Evolutionary conservation across 2,888 invertebrate species (phyloP).

Genomic region (Melinaea marsaeus): DNA sequence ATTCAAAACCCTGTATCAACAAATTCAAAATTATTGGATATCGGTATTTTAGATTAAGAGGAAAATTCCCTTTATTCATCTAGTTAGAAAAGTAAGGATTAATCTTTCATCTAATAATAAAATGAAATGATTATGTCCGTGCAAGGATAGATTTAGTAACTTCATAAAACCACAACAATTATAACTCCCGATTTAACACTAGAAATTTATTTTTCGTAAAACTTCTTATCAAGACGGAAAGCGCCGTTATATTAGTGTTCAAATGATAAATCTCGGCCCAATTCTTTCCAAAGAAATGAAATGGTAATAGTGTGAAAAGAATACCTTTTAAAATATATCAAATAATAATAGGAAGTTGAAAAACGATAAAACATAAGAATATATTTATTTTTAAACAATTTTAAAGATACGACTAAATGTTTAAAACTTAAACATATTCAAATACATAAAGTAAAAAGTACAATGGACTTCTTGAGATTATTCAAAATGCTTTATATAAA

Average conservation of each 20-base stretch:
- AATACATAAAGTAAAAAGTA: neutral
- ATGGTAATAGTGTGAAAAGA: too few species aligned
- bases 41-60: conserved; percentile 48
- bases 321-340: too few species aligned
- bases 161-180: conserved; percentile 20
- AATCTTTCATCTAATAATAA: conserved; percentile 19
- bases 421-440: neutral
- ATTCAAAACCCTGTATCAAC: conserved; percentile 8
- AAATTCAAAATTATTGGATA: conserved; percentile 59
- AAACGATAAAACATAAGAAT: too few species aligned
- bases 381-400: neutral
- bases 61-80: conserved; percentile 44
- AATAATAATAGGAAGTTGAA: too few species aligned
- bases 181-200: conserved; percentile 17
- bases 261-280: conserved; percentile 12
- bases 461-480: conserved; percentile 20
- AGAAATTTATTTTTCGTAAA: conserved; percentile 15
- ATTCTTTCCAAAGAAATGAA: too few species aligned
- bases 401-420: neutral
- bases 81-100: conserved; percentile 43
- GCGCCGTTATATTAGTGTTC: conserved; percentile 8
- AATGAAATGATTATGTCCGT: conserved; percentile 16
- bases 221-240: conserved; percentile 12
- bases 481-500: conserved; percentile 16
- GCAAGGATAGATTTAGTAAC: conserved; percentile 20